Evolutionary conservation across 1,140 invertebrate species (phyloP), one percentile per base, ranked within the genome.

Genomic region (Pachypeltis micranthus): DNA sequence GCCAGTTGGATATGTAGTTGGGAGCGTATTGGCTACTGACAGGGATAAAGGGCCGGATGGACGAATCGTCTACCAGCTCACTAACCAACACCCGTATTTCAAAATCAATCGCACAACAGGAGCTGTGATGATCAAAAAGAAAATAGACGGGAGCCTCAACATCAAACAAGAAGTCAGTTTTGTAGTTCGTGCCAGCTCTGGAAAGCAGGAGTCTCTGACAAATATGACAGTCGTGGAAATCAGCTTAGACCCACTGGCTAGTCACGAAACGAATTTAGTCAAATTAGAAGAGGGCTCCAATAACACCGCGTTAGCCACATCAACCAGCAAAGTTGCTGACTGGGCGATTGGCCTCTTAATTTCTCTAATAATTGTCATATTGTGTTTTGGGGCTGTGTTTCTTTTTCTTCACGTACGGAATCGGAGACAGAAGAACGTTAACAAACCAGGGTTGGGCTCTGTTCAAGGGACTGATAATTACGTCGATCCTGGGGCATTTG

Each of bases 91-190:
- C 75, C 81, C 85, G 0, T 89, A 91, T 71, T 95, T 97, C 72
- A 88, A 89, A 75, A 83, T 98, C 16, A 96, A 97, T 72, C 79
- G 88, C 66, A 93, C 90, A 0, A 93, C 87, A 2, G 94, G 95
- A 1, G 85, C 87, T 0, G 81, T 97, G 25, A 82, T 89, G 29
- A 78, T 96, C 19, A 88, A 86, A 69, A 85, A 87, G 69, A 87
- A 89, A 72, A 75, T 94, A 10, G 71, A 73, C 44, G 76, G 76
- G 65, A 72, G 79, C 7, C 79, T 84, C 67, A 80, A 80, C 63
- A 76, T 80, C 4, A 83, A 84, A 0, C 80, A 83, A 69, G 85
- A 87, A 67, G 82, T 87, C 26, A 88, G 84, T 69, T 75, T 95
- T 59, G 82, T 91, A 0, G 82, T 96, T 0, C 85, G 86, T 0